phyloP scores from a whole-genome alignment of 2,797 vertebrate species.

The Varecia variegata region DNA sequence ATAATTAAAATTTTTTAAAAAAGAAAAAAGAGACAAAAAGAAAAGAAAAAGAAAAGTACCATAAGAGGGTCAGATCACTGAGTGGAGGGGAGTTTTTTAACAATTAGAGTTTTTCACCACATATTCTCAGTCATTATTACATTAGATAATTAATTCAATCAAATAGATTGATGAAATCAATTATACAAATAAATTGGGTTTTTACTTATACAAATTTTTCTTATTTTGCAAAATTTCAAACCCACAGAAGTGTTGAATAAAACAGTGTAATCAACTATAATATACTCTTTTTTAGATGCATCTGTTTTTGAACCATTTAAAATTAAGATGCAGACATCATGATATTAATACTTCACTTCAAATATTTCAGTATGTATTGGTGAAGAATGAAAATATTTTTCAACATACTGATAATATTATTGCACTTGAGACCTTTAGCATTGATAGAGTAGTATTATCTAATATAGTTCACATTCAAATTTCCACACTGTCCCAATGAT shows the following conservation, averaged over 20 bases:
- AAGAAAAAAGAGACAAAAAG: too few relatives aligned
- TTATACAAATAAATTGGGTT: not conserved
- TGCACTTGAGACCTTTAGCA: not conserved
- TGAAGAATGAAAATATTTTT: not conserved
- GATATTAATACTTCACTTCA: not conserved
- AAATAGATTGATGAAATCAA: not conserved
- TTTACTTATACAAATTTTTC: not conserved
- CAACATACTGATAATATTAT: not conserved
- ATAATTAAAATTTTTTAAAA: too few relatives aligned
- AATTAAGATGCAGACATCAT: not conserved
- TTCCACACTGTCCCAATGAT: not conserved
- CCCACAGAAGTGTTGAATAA: not conserved
- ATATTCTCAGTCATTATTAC: not conserved
- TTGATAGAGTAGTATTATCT: not conserved
- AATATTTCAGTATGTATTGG: not conserved
- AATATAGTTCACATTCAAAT: not conserved
- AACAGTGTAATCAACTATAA: not conserved
- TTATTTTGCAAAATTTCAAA: not conserved
- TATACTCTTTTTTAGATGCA: not conserved
- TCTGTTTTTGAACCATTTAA: not conserved
- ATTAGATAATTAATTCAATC: not conserved
- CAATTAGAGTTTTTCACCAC: not conserved
- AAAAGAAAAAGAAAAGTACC: not conserved
- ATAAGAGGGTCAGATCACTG: not conserved
- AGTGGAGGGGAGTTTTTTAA: not conserved